Conservation (phyloP, 2,797 vertebrate genomes). For the Xenentodon cancila region DNA sequence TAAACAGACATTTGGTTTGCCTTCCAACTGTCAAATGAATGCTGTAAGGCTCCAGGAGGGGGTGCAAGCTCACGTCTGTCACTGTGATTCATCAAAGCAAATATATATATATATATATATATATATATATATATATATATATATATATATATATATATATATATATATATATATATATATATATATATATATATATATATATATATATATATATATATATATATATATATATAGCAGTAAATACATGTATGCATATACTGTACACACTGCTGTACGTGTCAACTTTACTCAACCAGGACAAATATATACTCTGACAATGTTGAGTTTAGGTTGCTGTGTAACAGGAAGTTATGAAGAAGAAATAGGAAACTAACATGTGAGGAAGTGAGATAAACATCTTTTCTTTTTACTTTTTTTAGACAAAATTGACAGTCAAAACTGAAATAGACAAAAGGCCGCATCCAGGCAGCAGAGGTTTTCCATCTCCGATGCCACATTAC, state of each 20-base stretch:
- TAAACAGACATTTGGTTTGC: constrained; percentile 30
- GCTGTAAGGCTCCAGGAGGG: constrained; percentile 1
- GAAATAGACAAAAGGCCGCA: not conserved
- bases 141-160: no score
- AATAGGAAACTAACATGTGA: constrained; percentile 16
- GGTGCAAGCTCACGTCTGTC: constrained; percentile 1
- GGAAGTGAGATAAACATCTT: constrained; percentile 62
- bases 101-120: no score
- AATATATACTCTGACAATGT: not conserved
- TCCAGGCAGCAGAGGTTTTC: not conserved
- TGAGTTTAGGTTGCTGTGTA: not conserved
- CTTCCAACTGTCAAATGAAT: not conserved
- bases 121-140: no score
- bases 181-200: no score
- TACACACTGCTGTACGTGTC: not conserved
- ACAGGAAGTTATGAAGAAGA: constrained; percentile 40
- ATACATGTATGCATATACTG: not conserved
- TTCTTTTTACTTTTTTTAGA: constrained; percentile 17
- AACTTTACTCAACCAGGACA: not conserved
- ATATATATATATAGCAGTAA: not conserved
- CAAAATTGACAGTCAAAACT: not conserved
- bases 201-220: no score
- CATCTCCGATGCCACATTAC: not conserved
- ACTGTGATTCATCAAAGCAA: constrained; percentile 1
- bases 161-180: no score